Percentiles rank a stretch among this genome's conserved stretches.
Conservation (phyloP, 2,113 vertebrate genomes). For the Tapirus terrestris region DNA sequence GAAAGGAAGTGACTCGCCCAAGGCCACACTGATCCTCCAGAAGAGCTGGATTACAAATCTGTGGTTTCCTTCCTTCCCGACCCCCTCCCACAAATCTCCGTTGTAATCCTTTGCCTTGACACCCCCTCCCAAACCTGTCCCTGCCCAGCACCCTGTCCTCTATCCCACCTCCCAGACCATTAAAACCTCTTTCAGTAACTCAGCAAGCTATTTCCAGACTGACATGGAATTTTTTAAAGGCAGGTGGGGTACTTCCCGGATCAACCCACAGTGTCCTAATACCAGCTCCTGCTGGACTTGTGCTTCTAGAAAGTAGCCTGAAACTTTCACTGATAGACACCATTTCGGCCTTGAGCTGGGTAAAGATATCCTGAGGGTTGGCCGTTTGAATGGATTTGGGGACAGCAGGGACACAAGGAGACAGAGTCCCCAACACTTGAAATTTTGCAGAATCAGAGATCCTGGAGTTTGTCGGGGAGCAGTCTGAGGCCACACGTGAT, state of each 20-base stretch:
- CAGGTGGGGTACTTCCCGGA: neutral
- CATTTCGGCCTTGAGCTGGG: neutral
- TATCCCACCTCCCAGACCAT: too few relatives aligned
- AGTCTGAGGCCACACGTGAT: fast-evolving
- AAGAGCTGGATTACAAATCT: neutral
- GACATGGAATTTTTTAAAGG: neutral
- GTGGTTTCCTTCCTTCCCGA: neutral
- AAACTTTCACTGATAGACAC: neutral
- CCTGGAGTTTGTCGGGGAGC: neutral
- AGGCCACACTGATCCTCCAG: neutral
- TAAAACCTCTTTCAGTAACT: neutral
- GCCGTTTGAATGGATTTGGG: neutral
- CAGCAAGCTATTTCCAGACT: neutral
- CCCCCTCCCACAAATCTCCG: neutral
- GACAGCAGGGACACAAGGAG: fast-evolving
- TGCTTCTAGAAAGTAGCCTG: neutral
- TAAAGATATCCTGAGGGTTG: neutral
- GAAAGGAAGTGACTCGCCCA: neutral
- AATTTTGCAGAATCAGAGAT: neutral
- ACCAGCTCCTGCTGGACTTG: neutral
- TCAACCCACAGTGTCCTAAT: neutral
- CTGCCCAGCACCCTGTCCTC: too few relatives aligned
- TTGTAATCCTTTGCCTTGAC: neutral
- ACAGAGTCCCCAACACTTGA: neutral
- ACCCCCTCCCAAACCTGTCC: neutral